phyloP scores from a whole-genome alignment of 1,140 invertebrate species.

The Mizuhopecten yessoensis region DNA sequence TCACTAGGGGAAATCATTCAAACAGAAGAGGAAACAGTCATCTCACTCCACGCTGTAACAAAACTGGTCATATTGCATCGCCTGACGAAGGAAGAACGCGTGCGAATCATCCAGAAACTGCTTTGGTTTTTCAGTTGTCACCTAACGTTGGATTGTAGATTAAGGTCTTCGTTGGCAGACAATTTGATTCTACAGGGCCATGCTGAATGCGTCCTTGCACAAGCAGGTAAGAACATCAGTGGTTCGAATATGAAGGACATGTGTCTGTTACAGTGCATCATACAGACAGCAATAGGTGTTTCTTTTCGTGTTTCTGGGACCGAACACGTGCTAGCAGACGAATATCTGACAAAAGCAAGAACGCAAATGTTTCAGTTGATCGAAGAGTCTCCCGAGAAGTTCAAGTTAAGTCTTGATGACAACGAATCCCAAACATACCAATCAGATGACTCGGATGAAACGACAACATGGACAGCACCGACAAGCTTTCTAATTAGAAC shows the following conservation, averaged over 20 bases:
- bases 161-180: background rate
- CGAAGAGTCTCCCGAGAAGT: background rate
- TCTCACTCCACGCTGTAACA: slow-evolving; percentile 16
- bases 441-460: background rate
- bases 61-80: background rate
- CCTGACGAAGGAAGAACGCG: background rate
- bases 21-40: background rate
- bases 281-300: background rate
- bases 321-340: background rate
- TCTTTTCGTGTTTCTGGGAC: background rate
- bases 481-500: background rate
- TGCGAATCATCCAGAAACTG: background rate
- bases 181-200: background rate
- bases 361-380: background rate
- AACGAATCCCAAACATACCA: background rate
- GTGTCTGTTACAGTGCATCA: background rate
- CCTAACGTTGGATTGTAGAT: background rate
- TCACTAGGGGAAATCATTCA: background rate
- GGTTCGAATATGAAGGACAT: background rate
- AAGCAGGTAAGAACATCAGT: background rate
- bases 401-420: background rate
- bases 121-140: background rate
- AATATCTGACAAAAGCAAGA: slow-evolving; percentile 18
- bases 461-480: background rate
- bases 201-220: background rate